Evolutionary conservation across 2,888 invertebrate species (phyloP).

Genomic region (Hypolimnas misippus): DNA sequence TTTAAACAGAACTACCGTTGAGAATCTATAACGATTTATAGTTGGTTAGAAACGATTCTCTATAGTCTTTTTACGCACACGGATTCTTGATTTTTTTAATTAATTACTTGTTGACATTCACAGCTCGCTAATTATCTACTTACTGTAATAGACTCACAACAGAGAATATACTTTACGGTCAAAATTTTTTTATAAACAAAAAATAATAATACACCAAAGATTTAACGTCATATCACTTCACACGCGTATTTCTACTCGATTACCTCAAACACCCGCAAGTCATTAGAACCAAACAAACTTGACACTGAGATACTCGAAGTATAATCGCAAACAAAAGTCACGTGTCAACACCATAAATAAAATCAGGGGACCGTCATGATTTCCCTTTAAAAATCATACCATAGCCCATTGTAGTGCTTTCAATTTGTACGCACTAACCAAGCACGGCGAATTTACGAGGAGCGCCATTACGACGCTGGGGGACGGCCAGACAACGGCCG

Average conservation of each 20-base stretch:
- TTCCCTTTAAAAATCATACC: slow-evolving; percentile 55
- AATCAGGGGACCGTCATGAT: slow-evolving; percentile 65
- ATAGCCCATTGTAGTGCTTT: slow-evolving; percentile 58
- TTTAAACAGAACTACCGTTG: no score
- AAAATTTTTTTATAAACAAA: background rate
- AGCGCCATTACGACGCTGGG: slow-evolving; percentile 54
- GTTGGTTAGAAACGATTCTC: no score
- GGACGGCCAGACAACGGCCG: slow-evolving; percentile 62
- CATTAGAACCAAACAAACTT: slow-evolving; percentile 12
- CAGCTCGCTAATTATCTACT: no score
- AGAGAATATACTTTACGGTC: no score
- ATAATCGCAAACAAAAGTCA: slow-evolving; percentile 57
- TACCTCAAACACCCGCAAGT: slow-evolving; percentile 14
- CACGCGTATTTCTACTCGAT: slow-evolving; percentile 21
- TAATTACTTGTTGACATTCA: no score
- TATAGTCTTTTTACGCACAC: no score
- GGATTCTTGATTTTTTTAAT: no score
- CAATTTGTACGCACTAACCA: slow-evolving; percentile 68
- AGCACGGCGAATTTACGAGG: slow-evolving; percentile 57
- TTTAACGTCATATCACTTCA: background rate
- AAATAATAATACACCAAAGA: background rate
- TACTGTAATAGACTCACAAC: no score
- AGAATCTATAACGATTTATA: no score
- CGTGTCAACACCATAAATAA: slow-evolving; percentile 74
- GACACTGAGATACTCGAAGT: slow-evolving; percentile 14